A percentile compares a stretch with the other conserved stretches of the same genome.
Evolutionary conservation across 2,888 invertebrate species (phyloP).

Genomic region (Sclerodermus sp.): DNA sequence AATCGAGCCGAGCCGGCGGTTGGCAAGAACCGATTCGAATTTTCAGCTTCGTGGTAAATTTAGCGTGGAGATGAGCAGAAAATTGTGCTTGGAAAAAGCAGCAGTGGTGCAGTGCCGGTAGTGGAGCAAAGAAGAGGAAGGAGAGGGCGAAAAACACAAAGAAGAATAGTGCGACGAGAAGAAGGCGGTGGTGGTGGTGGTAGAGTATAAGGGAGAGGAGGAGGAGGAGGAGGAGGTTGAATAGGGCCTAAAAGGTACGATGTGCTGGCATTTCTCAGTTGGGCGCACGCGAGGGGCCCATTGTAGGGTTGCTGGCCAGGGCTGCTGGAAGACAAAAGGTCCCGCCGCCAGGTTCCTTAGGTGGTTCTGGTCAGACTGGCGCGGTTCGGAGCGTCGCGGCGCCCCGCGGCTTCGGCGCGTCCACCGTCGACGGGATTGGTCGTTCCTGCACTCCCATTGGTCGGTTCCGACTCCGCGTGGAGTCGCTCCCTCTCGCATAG

Average conservation of each 20-base stretch:
- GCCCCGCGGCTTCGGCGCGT: neutral
- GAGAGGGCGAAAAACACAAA: neutral
- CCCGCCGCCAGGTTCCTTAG: too few species aligned
- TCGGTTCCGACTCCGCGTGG: constrained; percentile 34
- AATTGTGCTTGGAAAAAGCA: too few species aligned
- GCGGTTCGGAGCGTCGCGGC: neutral
- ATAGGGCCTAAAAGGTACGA: too few species aligned
- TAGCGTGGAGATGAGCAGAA: too few species aligned
- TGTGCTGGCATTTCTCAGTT: too few species aligned
- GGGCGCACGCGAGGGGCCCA: too few species aligned
- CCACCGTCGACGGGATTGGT: constrained; percentile 20
- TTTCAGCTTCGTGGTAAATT: too few species aligned
- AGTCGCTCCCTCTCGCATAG: constrained; percentile 11
- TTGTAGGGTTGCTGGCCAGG: too few species aligned
- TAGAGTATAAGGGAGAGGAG: neutral
- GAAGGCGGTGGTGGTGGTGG: neutral
- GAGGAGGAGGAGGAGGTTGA: constrained; percentile 2
- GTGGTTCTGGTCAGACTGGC: too few species aligned
- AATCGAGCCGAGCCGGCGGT: too few species aligned
- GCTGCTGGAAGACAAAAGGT: constrained; percentile 22
- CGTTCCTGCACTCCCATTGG: constrained; percentile 26
- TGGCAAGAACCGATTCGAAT: too few species aligned
- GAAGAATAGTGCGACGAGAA: neutral
- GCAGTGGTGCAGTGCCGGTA: neutral
- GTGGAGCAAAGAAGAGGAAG: neutral